Conservation (phyloP, 2,888 invertebrate genomes). For the Torymus auratus region DNA sequence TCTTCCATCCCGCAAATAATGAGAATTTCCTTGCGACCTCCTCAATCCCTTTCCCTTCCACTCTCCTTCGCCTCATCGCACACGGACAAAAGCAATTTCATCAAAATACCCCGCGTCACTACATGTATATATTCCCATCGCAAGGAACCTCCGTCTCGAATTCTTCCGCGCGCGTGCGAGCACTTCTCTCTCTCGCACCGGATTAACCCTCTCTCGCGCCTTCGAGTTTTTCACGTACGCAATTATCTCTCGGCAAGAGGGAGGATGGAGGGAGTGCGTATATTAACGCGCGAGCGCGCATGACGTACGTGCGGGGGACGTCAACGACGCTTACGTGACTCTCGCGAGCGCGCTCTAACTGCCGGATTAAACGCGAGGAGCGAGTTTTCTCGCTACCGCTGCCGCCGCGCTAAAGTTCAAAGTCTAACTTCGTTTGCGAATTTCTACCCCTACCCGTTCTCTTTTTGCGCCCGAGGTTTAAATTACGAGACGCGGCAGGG, state of each 20-base stretch:
- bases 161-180: slow-evolving; percentile 20
- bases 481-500: neutral
- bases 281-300: slow-evolving; percentile 40
- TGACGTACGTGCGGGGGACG: slow-evolving; percentile 42
- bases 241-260: slow-evolving; percentile 35
- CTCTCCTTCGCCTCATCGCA: neutral
- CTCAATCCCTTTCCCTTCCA: too few relatives aligned
- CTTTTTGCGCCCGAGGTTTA: neutral
- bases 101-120: slow-evolving; percentile 12
- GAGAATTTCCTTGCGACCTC: too few relatives aligned
- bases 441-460: slow-evolving; percentile 5
- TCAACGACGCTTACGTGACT: slow-evolving; percentile 52
- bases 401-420: slow-evolving; percentile 21
- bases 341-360: slow-evolving; percentile 52
- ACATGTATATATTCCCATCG: too few relatives aligned
- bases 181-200: neutral
- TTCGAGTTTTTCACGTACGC: slow-evolving; percentile 48
- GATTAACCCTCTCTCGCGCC: slow-evolving; percentile 28
- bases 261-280: slow-evolving; percentile 16
- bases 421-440: slow-evolving; percentile 40
- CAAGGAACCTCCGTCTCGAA: neutral
- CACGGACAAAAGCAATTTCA: slow-evolving; percentile 11
- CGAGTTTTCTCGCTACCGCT: slow-evolving; percentile 39
- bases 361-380: slow-evolving; percentile 61
- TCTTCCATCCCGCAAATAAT: too few relatives aligned